Percentiles rank a stretch among this genome's conserved stretches.
phyloP scores from a whole-genome alignment of 1,140 invertebrate genomes.

The Temnothorax nylanderi region DNA sequence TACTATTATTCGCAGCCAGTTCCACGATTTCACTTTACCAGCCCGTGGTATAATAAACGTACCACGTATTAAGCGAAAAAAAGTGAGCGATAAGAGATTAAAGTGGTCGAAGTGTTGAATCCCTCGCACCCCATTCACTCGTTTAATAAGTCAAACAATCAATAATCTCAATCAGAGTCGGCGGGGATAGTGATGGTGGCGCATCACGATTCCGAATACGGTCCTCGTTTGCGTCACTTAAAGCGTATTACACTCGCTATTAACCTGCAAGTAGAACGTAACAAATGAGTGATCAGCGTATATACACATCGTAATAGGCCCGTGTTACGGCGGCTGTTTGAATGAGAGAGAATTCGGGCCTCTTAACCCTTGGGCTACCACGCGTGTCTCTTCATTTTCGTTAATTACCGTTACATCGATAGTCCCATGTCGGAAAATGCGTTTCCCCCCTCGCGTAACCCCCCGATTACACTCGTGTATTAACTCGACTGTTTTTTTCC shows the following conservation, averaged over 20 bases:
- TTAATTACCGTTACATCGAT: neutral
- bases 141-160: constrained; percentile 65
- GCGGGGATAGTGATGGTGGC: constrained; percentile 11
- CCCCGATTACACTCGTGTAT: constrained; percentile 32
- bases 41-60: constrained; percentile 84
- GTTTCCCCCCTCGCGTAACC: neutral
- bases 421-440: neutral
- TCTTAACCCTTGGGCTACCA: constrained; percentile 59
- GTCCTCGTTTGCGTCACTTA: constrained; percentile 48
- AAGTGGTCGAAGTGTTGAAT: constrained; percentile 70
- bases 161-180: constrained; percentile 56
- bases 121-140: constrained; percentile 50
- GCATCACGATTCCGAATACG: constrained; percentile 52
- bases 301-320: constrained; percentile 4
- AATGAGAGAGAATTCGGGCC: neutral
- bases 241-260: constrained; percentile 60
- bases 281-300: constrained; percentile 56
- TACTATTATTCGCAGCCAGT: constrained; percentile 86
- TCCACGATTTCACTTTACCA: constrained; percentile 85
- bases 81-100: constrained; percentile 78
- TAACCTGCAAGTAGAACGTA: constrained; percentile 70
- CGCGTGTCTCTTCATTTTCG: constrained; percentile 12
- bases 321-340: constrained; percentile 41
- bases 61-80: constrained; percentile 76
- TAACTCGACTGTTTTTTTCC: constrained; percentile 47